Evolutionary conservation across 2,888 invertebrate genomes (phyloP).

Genomic region (Digitonthophagus gazella): DNA sequence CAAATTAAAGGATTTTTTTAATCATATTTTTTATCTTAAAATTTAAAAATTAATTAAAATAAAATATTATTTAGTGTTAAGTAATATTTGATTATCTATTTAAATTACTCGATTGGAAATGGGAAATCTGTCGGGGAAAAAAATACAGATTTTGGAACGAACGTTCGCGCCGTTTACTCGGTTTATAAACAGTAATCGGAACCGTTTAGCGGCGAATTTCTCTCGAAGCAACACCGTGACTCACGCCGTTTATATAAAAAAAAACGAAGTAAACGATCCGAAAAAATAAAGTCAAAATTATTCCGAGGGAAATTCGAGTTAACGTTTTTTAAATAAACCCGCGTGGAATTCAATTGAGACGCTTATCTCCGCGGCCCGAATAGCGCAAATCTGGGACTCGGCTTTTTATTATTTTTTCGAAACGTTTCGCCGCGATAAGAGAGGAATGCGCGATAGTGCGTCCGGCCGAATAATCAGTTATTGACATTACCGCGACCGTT

Average conservation of each 20-base stretch:
- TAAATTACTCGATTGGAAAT: not conserved
- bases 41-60: not conserved
- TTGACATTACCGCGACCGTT: constrained; percentile 7
- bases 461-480: constrained; percentile 2
- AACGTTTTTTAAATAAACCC: too few relatives aligned
- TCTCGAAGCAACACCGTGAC: not conserved
- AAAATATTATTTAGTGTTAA: too few relatives aligned
- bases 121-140: not conserved
- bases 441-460: not conserved
- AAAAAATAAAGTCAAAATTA: too few relatives aligned
- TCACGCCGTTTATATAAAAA: not conserved
- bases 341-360: not conserved
- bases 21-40: not conserved
- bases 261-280: too few relatives aligned
- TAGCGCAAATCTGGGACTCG: constrained; percentile 9
- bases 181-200: not conserved
- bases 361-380: not conserved
- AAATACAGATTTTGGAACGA: not conserved
- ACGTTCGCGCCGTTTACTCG: not conserved
- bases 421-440: not conserved
- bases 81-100: not conserved
- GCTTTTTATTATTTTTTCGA: not conserved
- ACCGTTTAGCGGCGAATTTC: not conserved
- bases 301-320: too few relatives aligned
- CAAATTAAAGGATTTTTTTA: too few relatives aligned